Conservation (phyloP, 2,797 vertebrate species). For the Gephyroberyx darwinii region DNA sequence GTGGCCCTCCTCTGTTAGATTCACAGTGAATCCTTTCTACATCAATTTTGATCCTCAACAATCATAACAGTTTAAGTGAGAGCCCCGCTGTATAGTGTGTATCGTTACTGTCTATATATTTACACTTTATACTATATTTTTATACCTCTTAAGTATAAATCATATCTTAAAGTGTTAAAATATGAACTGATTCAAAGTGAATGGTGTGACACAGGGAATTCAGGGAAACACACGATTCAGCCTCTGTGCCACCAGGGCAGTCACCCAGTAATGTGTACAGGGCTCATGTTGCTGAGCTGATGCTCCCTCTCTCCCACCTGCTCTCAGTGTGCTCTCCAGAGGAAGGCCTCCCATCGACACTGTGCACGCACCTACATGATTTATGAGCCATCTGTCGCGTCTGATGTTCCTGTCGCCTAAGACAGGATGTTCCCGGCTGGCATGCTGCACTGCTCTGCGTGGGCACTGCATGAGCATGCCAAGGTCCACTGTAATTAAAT, state of each 20-base stretch:
- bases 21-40: background rate
- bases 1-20: background rate
- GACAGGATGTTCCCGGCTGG: slow-evolving; percentile 83
- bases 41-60: slow-evolving; percentile 29
- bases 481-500: slow-evolving; percentile 86
- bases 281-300: slow-evolving; percentile 57
- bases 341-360: slow-evolving; percentile 74
- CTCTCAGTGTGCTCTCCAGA: slow-evolving; percentile 73
- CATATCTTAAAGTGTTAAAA: slow-evolving; percentile 20
- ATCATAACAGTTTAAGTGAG: slow-evolving; percentile 10
- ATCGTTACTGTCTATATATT: background rate
- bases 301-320: slow-evolving; percentile 68
- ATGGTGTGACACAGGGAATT: background rate
- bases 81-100: slow-evolving; percentile 36
- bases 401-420: slow-evolving; percentile 81
- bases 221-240: slow-evolving; percentile 12
- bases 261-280: slow-evolving; percentile 56
- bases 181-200: background rate
- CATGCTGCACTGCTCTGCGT: slow-evolving; percentile 69
- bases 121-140: background rate
- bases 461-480: slow-evolving; percentile 75
- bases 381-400: slow-evolving; percentile 86
- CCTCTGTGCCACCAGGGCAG: slow-evolving; percentile 50
- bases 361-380: slow-evolving; percentile 79
- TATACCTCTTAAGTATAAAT: slow-evolving; percentile 2